Conservation (phyloP, 2,888 invertebrate genomes). For the Dicyrtomina minuta region DNA sequence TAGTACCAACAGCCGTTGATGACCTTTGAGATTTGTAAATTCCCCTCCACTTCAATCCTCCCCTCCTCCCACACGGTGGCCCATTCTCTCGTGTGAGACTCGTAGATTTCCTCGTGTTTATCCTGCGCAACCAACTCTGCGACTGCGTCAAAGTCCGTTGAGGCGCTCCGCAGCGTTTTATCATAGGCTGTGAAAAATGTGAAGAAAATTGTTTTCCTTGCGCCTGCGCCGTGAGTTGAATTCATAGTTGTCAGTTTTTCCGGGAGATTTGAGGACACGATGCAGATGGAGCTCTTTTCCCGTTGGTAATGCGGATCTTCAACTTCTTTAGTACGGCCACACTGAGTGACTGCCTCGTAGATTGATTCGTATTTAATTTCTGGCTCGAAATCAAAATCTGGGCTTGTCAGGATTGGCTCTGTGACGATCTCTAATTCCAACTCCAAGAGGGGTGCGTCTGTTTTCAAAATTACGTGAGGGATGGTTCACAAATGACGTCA, state of each 20-base stretch:
- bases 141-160: constrained; percentile 38
- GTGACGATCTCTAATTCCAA: no score
- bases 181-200: constrained; percentile 45
- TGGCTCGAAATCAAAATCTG: constrained; percentile 40
- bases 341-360: constrained; percentile 26
- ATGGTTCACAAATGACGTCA: no score
- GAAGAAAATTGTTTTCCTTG: constrained; percentile 11
- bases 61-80: constrained; percentile 48
- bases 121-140: constrained; percentile 28
- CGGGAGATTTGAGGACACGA: constrained; percentile 41
- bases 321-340: constrained; percentile 40
- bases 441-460: no score
- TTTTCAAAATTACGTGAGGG: no score
- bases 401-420: no score
- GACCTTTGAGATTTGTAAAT: constrained; percentile 47
- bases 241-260: no score
- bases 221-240: no score
- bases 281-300: constrained; percentile 31
- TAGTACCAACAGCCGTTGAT: constrained; percentile 53
- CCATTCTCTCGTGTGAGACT: constrained; percentile 43
- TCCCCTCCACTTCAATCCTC: constrained; percentile 50
- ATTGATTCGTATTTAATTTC: constrained; percentile 35
- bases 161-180: no score
- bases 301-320: constrained; percentile 50
- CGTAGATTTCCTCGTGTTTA: constrained; percentile 36